phyloP scores from a whole-genome alignment of 2,888 invertebrate species.

The Conops quadrifasciatus region DNA sequence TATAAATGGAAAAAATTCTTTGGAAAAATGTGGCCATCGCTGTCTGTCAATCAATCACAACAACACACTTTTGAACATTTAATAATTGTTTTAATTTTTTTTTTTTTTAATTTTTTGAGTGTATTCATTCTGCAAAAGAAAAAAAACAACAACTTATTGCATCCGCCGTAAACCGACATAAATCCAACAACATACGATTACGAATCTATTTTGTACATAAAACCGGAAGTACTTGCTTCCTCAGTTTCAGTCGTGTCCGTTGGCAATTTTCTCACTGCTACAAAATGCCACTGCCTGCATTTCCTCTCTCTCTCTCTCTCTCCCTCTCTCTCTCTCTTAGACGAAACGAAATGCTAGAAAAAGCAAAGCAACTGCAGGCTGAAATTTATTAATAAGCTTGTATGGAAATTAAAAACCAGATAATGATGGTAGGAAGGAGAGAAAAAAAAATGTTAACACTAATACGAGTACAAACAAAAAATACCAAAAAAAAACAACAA shows the following conservation, averaged over 20 bases:
- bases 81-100: no score
- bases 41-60: no score
- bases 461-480: neutral
- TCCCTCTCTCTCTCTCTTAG: no score
- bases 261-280: constrained; percentile 2
- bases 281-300: constrained; percentile 33
- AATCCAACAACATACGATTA: neutral
- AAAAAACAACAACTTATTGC: neutral
- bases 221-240: constrained; percentile 8
- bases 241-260: constrained; percentile 19
- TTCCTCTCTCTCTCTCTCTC: constrained; percentile 35
- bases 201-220: neutral
- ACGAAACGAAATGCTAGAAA: constrained; percentile 11
- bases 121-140: no score
- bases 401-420: constrained; percentile 25
- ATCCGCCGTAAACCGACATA: neutral
- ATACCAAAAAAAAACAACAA: neutral
- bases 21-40: no score
- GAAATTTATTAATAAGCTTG: constrained; percentile 36
- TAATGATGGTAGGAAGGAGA: neutral
- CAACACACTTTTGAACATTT: no score
- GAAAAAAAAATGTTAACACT: neutral
- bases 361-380: constrained; percentile 20
- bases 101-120: no score
- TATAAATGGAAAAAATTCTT: no score